These are phyloP conservation scores for Blastobasis lacticolella DNA, from an alignment of 2,888 invertebrate genomes.

Conservation along the genomic window DNA sequence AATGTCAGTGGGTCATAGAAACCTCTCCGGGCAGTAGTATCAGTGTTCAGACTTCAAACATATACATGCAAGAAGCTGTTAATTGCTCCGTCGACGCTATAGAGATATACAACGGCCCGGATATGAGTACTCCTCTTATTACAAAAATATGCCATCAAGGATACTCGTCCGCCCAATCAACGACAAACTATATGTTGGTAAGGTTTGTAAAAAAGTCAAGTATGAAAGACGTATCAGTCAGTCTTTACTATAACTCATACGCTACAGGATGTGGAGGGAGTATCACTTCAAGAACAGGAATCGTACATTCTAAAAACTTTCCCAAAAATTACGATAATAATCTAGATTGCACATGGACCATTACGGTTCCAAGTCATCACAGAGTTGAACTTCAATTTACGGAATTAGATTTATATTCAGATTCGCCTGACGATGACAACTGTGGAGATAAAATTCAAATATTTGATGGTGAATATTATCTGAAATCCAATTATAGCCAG, in stretches of 20 bases:
- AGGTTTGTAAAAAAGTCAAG: constrained; percentile 75
- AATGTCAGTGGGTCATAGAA: constrained; percentile 86
- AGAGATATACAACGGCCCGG: constrained; percentile 79
- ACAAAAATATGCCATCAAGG: constrained; percentile 75
- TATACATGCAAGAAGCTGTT: constrained; percentile 74
- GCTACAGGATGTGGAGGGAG: constrained; percentile 83
- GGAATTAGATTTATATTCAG: constrained; percentile 75
- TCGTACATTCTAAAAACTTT: constrained; percentile 86
- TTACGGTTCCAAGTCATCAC: constrained; percentile 79
- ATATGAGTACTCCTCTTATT: constrained; percentile 71
- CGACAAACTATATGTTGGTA: constrained; percentile 80
- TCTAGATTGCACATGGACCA: constrained; percentile 85
- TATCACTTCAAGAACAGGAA: constrained; percentile 75
- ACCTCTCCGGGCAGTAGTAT: constrained; percentile 78
- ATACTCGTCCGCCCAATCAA: constrained; percentile 68
- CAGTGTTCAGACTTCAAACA: constrained; percentile 75
- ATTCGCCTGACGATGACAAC: constrained; percentile 1
- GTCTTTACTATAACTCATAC: constrained; percentile 47
- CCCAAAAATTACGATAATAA: constrained; percentile 84
- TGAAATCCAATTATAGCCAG: constrained; percentile 67
- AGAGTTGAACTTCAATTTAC: constrained; percentile 79
- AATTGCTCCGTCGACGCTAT: constrained; percentile 79
- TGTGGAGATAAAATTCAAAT: constrained; percentile 48
- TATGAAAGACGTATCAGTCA: constrained; percentile 77
- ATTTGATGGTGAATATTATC: constrained; percentile 34